Evolutionary conservation across 2,797 vertebrate genomes (phyloP).

Genomic region (Notamacropus eugenii): DNA sequence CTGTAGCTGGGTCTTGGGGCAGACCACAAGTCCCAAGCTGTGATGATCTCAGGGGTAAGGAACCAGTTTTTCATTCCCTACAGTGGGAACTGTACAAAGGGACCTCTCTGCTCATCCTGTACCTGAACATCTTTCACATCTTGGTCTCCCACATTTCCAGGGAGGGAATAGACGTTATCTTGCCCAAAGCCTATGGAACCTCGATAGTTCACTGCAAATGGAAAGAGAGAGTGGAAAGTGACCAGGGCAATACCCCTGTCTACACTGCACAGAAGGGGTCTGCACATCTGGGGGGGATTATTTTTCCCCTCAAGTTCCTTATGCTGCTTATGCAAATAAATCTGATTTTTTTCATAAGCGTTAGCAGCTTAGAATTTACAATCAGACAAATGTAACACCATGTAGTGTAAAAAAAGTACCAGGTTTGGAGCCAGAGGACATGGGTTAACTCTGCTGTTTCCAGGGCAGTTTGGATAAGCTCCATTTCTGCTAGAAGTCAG

Average conservation of each 20-base stretch:
- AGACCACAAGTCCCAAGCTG: not conserved
- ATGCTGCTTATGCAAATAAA: not conserved
- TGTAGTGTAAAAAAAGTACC: not conserved
- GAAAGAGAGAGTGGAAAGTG: constrained; percentile 28
- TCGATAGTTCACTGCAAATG: constrained; percentile 93
- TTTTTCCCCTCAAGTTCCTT: not conserved
- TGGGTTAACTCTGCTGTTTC: not conserved
- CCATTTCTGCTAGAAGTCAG: not conserved
- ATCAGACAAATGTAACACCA: not conserved
- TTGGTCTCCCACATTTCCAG: constrained; percentile 92
- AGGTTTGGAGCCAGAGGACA: not conserved
- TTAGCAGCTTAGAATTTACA: not conserved
- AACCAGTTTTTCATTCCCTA: not conserved
- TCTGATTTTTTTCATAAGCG: not conserved
- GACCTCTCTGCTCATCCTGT: constrained; percentile 49
- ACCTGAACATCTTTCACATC: constrained; percentile 97
- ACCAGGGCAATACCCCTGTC: constrained; percentile 24
- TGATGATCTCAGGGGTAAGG: not conserved
- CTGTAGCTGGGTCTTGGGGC: not conserved
- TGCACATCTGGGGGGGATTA: not conserved
- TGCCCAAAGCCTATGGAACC: constrained; percentile 96
- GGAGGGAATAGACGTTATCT: constrained; percentile 92
- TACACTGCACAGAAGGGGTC: not conserved
- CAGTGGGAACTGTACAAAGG: constrained; percentile 14
- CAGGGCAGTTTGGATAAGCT: not conserved